Conservation (phyloP, 1,140 invertebrate species). For the Acarapis woodi region DNA sequence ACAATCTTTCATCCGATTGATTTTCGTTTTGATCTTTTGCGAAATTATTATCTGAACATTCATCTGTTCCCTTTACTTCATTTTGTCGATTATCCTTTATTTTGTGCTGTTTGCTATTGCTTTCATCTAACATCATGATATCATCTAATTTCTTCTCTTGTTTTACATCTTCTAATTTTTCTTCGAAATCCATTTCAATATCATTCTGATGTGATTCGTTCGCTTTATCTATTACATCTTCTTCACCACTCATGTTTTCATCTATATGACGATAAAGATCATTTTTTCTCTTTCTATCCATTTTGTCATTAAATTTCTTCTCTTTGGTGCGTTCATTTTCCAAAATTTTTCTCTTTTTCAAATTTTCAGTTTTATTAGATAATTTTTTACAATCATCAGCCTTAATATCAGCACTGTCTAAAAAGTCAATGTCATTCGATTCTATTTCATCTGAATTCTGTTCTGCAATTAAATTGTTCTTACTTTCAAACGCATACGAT, state of each 20-base stretch:
- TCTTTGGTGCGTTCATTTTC: too few relatives aligned
- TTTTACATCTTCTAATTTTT: conserved; percentile 11
- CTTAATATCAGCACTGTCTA: too few relatives aligned
- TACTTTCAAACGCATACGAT: too few relatives aligned
- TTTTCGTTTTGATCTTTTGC: conserved; percentile 20
- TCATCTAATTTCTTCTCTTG: background rate
- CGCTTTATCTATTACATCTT: conserved; percentile 13
- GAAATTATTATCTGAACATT: conserved; percentile 17
- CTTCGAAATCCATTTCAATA: conserved; percentile 14
- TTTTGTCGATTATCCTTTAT: background rate
- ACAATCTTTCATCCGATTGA: conserved; percentile 41
- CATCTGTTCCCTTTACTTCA: background rate
- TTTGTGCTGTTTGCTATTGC: background rate
- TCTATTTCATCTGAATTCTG: too few relatives aligned
- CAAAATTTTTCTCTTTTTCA: too few relatives aligned
- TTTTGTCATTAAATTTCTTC: too few relatives aligned
- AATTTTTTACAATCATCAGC: too few relatives aligned
- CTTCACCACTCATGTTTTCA: conserved; percentile 10
- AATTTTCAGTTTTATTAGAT: too few relatives aligned
- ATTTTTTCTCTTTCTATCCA: conserved; percentile 12
- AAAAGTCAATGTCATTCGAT: too few relatives aligned
- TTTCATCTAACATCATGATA: too few relatives aligned
- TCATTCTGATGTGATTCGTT: conserved; percentile 18
- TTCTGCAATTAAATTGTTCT: too few relatives aligned
- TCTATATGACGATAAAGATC: conserved; percentile 9